Percentiles rank a stretch among this genome's conserved stretches.
phyloP scores from a whole-genome alignment of 2,888 invertebrate species.

The Oasisia sp. region DNA sequence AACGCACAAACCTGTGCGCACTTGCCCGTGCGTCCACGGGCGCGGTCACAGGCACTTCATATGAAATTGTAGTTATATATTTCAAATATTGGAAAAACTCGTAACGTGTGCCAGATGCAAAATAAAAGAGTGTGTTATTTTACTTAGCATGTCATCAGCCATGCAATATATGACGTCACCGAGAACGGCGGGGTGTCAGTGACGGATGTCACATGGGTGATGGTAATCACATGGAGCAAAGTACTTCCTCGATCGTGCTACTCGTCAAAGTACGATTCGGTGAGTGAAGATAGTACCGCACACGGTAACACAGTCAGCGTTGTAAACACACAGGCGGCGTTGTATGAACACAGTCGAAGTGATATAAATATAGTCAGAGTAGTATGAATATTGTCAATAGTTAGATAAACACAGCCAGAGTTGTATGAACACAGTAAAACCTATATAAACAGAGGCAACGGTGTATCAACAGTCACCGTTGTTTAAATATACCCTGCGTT shows the following conservation, averaged over 20 bases:
- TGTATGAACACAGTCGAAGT: too few relatives aligned
- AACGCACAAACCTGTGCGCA: too few relatives aligned
- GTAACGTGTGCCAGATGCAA: not conserved
- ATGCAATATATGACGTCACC: not conserved
- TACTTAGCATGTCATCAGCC: not conserved
- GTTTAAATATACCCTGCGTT: too few relatives aligned
- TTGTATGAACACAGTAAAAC: too few relatives aligned
- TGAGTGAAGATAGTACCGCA: not conserved
- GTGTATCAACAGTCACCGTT: too few relatives aligned
- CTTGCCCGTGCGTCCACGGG: too few relatives aligned
- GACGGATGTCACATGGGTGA: not conserved
- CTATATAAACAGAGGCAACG: too few relatives aligned
- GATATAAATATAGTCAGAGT: too few relatives aligned
- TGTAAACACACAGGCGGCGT: not conserved
- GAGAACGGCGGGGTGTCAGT: not conserved
- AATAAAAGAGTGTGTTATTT: not conserved
- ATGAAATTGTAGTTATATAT: too few relatives aligned
- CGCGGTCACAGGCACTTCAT: too few relatives aligned
- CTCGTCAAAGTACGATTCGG: not conserved
- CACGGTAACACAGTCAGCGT: not conserved
- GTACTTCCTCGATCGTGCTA: not conserved
- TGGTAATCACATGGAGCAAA: not conserved
- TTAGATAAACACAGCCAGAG: too few relatives aligned
- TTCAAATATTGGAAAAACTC: not conserved
- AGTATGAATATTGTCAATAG: too few relatives aligned